Percentiles rank a stretch among this genome's conserved stretches.
Conservation (phyloP, 2,888 invertebrate genomes). For the Abrostola tripartita region DNA sequence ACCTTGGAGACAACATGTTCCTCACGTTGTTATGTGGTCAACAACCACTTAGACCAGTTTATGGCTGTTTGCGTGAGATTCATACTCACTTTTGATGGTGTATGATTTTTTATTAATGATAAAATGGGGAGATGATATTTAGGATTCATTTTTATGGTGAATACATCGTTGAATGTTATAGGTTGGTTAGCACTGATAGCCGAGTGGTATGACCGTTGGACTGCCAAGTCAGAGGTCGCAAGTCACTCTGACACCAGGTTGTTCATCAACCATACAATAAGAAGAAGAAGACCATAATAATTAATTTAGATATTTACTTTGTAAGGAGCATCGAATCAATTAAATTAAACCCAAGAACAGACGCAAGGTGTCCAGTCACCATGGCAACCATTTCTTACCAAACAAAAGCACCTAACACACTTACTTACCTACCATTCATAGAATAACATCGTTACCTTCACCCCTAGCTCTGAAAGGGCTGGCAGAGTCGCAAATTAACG, state of each 20-base stretch:
- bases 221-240: too few species aligned
- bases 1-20: slow-evolving; percentile 64
- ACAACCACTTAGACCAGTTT: slow-evolving; percentile 63
- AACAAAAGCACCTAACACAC: slow-evolving; percentile 70
- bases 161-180: neutral
- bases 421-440: slow-evolving; percentile 75
- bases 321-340: slow-evolving; percentile 3
- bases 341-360: slow-evolving; percentile 11
- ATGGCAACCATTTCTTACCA: slow-evolving; percentile 49
- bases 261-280: too few species aligned
- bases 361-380: slow-evolving; percentile 43
- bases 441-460: slow-evolving; percentile 65
- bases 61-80: slow-evolving; percentile 59
- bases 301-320: too few species aligned
- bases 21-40: slow-evolving; percentile 68
- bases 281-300: too few species aligned
- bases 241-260: too few species aligned
- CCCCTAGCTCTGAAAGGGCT: slow-evolving; percentile 50
- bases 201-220: too few species aligned
- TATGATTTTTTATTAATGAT: slow-evolving; percentile 57
- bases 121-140: slow-evolving; percentile 38
- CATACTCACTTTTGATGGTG: slow-evolving; percentile 61
- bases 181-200: too few species aligned
- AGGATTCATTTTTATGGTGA: slow-evolving; percentile 17
- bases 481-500: slow-evolving; percentile 74